A percentile compares a stretch with the other conserved stretches of the same genome.
Evolutionary conservation across 2,113 vertebrate species (phyloP).

Genomic region (Ctenodactylus gundi): DNA sequence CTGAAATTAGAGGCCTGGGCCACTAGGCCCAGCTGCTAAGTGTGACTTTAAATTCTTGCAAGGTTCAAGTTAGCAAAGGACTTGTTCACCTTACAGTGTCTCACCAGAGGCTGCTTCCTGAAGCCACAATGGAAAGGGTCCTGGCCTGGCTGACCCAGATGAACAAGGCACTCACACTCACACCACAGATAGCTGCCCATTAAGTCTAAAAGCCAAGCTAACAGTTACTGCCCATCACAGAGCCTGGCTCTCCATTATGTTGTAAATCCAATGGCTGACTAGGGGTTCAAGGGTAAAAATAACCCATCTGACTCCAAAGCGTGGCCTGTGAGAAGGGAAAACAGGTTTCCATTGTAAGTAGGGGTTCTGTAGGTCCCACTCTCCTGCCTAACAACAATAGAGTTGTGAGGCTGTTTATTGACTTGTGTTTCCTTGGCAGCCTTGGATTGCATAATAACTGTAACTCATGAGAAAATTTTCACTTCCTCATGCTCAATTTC

Average conservation of each 20-base stretch:
- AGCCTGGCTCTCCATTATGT: neutral
- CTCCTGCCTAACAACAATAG: neutral
- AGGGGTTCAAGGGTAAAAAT: neutral
- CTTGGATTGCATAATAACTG: neutral
- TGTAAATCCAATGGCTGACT: neutral
- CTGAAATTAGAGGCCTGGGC: neutral
- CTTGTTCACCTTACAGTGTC: neutral
- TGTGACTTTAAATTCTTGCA: neutral
- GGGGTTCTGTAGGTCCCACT: neutral
- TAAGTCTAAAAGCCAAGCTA: neutral
- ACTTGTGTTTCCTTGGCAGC: neutral
- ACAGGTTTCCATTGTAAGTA: neutral
- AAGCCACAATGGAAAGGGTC: neutral
- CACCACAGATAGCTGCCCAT: neutral
- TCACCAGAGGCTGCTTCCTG: neutral
- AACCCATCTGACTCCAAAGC: neutral
- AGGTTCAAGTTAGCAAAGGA: neutral
- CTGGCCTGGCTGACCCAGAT: neutral
- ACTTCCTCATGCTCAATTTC: constrained; percentile 2
- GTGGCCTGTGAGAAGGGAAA: neutral
- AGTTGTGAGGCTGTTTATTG: neutral
- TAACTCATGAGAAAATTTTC: neutral
- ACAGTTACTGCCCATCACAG: neutral
- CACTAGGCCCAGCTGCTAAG: neutral
- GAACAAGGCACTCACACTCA: neutral